Conservation (phyloP, 2,113 vertebrate genomes). For the Myotis davidii region DNA sequence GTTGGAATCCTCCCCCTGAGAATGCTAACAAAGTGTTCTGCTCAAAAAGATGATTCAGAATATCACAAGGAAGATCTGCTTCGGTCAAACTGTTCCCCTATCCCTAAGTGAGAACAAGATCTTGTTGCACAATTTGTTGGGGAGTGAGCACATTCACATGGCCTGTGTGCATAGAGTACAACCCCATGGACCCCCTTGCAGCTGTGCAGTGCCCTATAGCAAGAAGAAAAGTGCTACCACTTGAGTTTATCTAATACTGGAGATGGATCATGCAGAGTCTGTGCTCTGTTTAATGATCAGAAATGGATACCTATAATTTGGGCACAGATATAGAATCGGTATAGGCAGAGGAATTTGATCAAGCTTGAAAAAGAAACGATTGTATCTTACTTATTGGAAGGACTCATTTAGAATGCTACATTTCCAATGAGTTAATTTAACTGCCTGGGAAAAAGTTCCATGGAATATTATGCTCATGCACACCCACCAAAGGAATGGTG, state of each 20-base stretch:
- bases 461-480: slow-evolving; percentile 22
- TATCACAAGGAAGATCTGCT: not conserved
- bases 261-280: not conserved
- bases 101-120: not conserved
- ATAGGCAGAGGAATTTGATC: slow-evolving; percentile 67
- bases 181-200: not conserved
- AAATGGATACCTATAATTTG: slow-evolving; percentile 58
- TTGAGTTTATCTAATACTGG: not conserved
- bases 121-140: not conserved
- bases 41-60: not conserved
- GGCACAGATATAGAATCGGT: slow-evolving; percentile 60
- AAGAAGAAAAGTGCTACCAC: not conserved
- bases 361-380: slow-evolving; percentile 65
- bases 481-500: slow-evolving; percentile 1
- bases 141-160: not conserved
- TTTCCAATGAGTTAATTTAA: slow-evolving; percentile 69
- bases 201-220: not conserved
- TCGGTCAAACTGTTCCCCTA: not conserved
- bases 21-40: not conserved
- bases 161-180: not conserved
- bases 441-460: slow-evolving; percentile 1
- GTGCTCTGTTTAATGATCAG: not conserved
- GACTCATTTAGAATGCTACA: slow-evolving; percentile 55
- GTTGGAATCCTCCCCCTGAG: not conserved
- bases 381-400: slow-evolving; percentile 58